phyloP scores from a whole-genome alignment of 2,888 invertebrate genomes.

The Drosophila demipolita region DNA sequence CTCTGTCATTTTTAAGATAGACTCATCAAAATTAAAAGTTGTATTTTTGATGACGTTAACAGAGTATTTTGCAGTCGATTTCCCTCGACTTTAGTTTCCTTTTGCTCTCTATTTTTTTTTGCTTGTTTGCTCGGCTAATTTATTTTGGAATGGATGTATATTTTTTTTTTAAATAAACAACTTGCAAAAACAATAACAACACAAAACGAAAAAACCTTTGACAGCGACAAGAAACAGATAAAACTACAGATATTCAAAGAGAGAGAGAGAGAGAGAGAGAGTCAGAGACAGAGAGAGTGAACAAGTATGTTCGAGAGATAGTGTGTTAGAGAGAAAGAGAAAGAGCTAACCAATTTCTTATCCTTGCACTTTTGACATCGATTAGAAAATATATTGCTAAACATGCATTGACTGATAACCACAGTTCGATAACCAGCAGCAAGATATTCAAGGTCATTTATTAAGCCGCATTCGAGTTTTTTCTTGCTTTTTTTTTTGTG shows the following conservation, averaged over 20 bases:
- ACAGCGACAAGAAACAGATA: conserved; percentile 50
- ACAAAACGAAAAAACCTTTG: conserved; percentile 30
- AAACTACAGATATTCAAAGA: neutral
- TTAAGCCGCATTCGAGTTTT: neutral
- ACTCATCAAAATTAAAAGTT: neutral
- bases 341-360: neutral
- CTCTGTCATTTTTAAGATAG: neutral
- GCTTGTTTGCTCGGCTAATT: conserved; percentile 70
- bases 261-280: neutral
- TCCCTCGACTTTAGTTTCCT: neutral
- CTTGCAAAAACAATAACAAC: neutral
- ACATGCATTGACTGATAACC: conserved; percentile 69
- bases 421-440: conserved; percentile 2
- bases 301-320: neutral
- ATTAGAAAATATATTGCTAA: conserved; percentile 38
- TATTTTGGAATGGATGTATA: conserved; percentile 79
- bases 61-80: neutral
- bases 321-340: neutral
- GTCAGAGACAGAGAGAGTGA: conserved; percentile 14
- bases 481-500: neutral
- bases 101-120: neutral
- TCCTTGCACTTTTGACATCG: conserved; percentile 27
- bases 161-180: conserved; percentile 77
- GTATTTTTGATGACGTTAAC: neutral
- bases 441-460: neutral